Percentiles rank a stretch among this genome's conserved stretches.
Conservation (phyloP, 2,113 vertebrate species). For the Xenus cinereus region DNA sequence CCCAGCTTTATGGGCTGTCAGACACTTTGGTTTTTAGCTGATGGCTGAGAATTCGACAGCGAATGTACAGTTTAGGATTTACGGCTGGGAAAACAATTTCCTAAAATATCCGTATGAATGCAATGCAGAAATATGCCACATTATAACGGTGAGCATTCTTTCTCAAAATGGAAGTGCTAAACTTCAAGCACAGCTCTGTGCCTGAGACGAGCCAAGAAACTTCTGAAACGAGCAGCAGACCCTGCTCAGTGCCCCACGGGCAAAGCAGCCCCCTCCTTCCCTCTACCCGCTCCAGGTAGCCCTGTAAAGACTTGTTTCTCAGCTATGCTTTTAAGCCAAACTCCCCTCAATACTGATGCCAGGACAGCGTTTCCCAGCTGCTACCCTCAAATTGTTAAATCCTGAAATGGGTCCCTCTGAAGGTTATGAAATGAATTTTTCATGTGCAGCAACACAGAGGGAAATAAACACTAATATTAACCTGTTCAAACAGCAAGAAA, state of each 20-base stretch:
- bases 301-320: not conserved
- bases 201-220: constrained; percentile 32
- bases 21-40: not conserved
- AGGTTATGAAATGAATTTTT: constrained; percentile 6
- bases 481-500: constrained; percentile 2
- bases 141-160: constrained; percentile 23
- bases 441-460: not conserved
- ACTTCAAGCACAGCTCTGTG: constrained; percentile 17
- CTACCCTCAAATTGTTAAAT: not conserved
- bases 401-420: not conserved
- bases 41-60: not conserved
- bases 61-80: not conserved
- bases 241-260: not conserved
- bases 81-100: constrained; percentile 34
- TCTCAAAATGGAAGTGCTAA: constrained; percentile 54
- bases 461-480: not conserved
- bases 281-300: not conserved
- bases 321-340: not conserved
- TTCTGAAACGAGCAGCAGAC: constrained; percentile 21
- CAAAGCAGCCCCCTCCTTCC: not conserved
- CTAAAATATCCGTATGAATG: constrained; percentile 18
- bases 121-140: constrained; percentile 21
- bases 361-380: not conserved
- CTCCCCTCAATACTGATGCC: not conserved
- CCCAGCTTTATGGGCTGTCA: not conserved